These are phyloP conservation scores for Coregonus ussuriensis DNA, from an alignment of 2,797 vertebrate genomes.

Conservation along the genomic window DNA sequence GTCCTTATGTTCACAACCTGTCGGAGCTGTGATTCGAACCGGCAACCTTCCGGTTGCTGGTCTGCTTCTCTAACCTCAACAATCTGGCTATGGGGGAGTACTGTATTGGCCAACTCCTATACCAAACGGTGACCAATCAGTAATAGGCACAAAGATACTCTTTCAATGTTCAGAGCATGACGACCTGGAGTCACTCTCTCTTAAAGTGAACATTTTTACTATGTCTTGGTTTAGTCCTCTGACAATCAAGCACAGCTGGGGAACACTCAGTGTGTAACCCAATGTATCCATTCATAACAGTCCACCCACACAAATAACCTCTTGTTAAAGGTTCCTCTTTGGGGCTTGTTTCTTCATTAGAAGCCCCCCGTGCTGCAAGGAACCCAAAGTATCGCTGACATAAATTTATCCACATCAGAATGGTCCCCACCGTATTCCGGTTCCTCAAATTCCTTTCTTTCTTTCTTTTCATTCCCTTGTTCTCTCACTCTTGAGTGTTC, in stretches of 20 bases:
- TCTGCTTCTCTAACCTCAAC: too few species aligned
- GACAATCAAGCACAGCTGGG: too few species aligned
- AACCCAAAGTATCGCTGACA: conserved; percentile 52
- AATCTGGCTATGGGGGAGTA: too few species aligned
- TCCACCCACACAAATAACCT: conserved; percentile 52
- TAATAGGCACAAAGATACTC: too few species aligned
- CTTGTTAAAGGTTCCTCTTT: conserved; percentile 34
- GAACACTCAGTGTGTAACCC: background rate
- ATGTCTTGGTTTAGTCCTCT: too few species aligned
- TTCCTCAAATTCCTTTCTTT: conserved; percentile 29
- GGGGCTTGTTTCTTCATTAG: conserved; percentile 22
- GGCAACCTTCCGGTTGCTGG: too few species aligned
- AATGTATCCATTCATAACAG: conserved; percentile 4
- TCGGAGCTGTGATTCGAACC: too few species aligned
- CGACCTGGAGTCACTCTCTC: too few species aligned
- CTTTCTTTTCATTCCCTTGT: conserved; percentile 14
- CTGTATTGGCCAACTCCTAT: too few species aligned
- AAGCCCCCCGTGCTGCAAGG: conserved; percentile 41
- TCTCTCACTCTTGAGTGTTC: conserved; percentile 47
- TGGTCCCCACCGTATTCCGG: conserved; percentile 13
- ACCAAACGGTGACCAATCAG: too few species aligned
- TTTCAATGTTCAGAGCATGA: too few species aligned
- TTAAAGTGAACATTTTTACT: too few species aligned
- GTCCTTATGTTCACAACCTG: conserved; percentile 10
- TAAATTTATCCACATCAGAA: conserved; percentile 41